These are phyloP conservation scores for Itoplectis maculator DNA, from an alignment of 2,888 invertebrate genomes.

Conservation along the genomic window DNA sequence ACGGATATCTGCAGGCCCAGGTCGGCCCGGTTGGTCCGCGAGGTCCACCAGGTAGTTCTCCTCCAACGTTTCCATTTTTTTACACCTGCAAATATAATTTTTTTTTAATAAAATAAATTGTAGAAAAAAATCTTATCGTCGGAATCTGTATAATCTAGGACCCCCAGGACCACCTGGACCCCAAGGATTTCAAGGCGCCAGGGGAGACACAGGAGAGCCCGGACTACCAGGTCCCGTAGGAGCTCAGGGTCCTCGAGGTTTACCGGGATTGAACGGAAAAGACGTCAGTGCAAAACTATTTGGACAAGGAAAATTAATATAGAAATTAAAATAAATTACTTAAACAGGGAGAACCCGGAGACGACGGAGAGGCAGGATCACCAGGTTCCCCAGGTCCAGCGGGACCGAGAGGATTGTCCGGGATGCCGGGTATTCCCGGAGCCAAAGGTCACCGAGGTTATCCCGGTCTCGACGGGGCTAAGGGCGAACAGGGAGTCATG, in stretches of 20 bases:
- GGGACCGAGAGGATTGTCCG: conserved; percentile 90
- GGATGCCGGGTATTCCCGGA: conserved; percentile 93
- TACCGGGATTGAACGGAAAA: conserved; percentile 90
- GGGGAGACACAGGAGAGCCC: conserved; percentile 92
- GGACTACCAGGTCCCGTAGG: conserved; percentile 89
- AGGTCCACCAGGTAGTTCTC: conserved; percentile 89
- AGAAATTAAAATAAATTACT: conserved; percentile 14
- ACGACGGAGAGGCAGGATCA: conserved; percentile 93
- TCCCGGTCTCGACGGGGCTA: conserved; percentile 91
- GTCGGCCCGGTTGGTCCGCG: conserved; percentile 92
- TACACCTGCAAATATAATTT: not conserved
- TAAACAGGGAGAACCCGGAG: conserved; percentile 90
- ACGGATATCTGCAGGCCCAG: conserved; percentile 92
- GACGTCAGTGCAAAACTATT: conserved; percentile 86
- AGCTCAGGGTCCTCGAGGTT: conserved; percentile 87
- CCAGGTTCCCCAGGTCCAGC: conserved; percentile 89
- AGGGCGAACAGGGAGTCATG: conserved; percentile 91
- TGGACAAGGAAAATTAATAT: not conserved
- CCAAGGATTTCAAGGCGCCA: conserved; percentile 93
- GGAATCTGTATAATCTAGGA: conserved; percentile 71
- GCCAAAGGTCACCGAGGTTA: conserved; percentile 94
- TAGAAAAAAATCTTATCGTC: no score
- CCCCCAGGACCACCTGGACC: conserved; percentile 87
- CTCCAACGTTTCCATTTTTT: not conserved
- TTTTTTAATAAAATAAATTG: not conserved